Percentiles rank a stretch among this genome's conserved stretches.
These are phyloP conservation scores for Rhagonycha lutea DNA, from an alignment of 2,888 invertebrate species.

Conservation along the genomic window DNA sequence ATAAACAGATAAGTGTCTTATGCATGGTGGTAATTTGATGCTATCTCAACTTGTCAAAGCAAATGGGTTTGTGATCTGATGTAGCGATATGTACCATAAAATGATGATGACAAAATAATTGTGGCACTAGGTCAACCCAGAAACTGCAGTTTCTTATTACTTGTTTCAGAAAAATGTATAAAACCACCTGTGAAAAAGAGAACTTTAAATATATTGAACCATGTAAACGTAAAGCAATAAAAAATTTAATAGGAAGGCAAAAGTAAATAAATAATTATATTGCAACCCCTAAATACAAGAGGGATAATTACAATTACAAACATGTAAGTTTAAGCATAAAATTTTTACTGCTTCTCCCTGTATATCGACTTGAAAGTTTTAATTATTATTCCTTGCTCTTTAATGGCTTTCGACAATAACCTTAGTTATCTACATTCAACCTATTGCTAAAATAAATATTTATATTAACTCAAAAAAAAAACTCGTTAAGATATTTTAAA, in stretches of 20 bases:
- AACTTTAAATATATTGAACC: no score
- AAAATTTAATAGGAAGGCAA: no score
- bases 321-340: no score
- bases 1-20: no score
- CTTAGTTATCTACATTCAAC: background rate
- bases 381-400: background rate
- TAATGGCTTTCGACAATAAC: background rate
- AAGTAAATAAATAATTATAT: no score
- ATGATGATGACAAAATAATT: background rate
- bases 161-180: background rate
- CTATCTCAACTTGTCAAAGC: no score
- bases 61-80: background rate
- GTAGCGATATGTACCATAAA: background rate
- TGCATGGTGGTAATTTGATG: no score
- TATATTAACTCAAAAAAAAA: background rate
- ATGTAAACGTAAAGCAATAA: no score
- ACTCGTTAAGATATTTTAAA: background rate
- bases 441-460: background rate
- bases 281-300: background rate
- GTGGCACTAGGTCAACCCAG: background rate
- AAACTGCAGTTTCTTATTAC: background rate
- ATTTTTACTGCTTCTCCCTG: background rate
- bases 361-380: background rate
- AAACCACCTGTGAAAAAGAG: no score
- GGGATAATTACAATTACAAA: background rate